phyloP scores from a whole-genome alignment of 1,140 invertebrate species.

The Aphaenogaster floridana region DNA sequence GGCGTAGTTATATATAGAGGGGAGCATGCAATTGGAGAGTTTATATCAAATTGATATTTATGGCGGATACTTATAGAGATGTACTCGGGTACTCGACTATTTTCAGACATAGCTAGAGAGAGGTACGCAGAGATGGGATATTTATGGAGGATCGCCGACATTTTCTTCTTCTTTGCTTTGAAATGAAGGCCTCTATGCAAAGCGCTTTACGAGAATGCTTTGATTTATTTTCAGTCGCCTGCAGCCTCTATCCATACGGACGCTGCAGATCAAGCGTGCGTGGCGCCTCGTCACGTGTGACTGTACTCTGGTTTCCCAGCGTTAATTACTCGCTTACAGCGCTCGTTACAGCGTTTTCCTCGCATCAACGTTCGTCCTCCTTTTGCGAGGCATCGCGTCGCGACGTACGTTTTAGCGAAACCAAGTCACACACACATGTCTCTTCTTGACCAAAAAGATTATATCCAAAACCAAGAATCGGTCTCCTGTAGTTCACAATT shows the following conservation, averaged over 20 bases:
- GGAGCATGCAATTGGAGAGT: not conserved
- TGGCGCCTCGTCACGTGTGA: slow-evolving; percentile 32
- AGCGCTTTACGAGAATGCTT: slow-evolving; percentile 55
- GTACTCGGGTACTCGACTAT: slow-evolving; percentile 39
- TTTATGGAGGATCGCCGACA: slow-evolving; percentile 56
- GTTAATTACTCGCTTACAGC: slow-evolving; percentile 51
- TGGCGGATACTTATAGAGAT: slow-evolving; percentile 18
- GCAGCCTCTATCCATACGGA: slow-evolving; percentile 47
- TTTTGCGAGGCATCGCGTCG: not conserved
- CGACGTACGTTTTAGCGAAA: not conserved
- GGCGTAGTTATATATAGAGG: not conserved
- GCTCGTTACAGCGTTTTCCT: slow-evolving; percentile 34
- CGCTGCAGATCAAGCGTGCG: slow-evolving; percentile 46
- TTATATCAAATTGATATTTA: slow-evolving; percentile 25
- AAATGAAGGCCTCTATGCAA: slow-evolving; percentile 51
- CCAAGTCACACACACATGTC: not conserved
- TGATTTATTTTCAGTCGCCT: slow-evolving; percentile 60
- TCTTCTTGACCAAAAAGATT: not conserved
- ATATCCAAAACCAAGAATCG: not conserved
- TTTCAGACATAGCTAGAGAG: slow-evolving; percentile 23
- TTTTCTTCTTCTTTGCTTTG: slow-evolving; percentile 51
- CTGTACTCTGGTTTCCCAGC: not conserved
- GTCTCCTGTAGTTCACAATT: not conserved
- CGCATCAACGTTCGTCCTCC: not conserved
- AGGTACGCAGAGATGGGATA: slow-evolving; percentile 48